phyloP scores from a whole-genome alignment of 35 echinoderm and acorn worm species.

The Stichopus chloronotus region DNA sequence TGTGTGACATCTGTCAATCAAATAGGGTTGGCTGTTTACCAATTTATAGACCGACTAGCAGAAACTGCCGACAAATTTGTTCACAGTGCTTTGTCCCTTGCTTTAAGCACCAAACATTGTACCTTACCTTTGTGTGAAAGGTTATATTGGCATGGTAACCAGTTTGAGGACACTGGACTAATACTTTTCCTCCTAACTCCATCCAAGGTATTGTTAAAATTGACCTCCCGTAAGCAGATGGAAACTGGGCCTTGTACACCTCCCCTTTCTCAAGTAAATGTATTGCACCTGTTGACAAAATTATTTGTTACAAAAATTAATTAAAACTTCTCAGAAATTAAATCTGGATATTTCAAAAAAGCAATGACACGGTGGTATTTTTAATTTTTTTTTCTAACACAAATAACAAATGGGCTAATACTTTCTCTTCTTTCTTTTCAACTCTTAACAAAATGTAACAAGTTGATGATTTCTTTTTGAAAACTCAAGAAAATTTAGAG shows the following conservation, averaged over 20 bases:
- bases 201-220: slow-evolving; percentile 98
- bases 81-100: not conserved
- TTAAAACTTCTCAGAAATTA: not conserved
- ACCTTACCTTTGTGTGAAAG: slow-evolving; percentile 74
- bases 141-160: slow-evolving; percentile 79
- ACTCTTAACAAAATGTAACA: too few species aligned
- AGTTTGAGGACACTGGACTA: slow-evolving; percentile 81
- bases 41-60: too few species aligned
- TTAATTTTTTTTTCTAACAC: not conserved
- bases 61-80: too few species aligned
- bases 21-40: too few species aligned
- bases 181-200: slow-evolving; percentile 90
- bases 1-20: too few species aligned
- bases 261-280: slow-evolving; percentile 80
- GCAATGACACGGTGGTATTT: not conserved
- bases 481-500: too few species aligned
- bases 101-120: not conserved
- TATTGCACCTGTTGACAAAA: slow-evolving; percentile 70
- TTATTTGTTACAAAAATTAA: not conserved
- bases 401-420: not conserved
- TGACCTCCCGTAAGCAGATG: slow-evolving; percentile 88
- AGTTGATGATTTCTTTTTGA: too few species aligned
- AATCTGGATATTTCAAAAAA: too few species aligned
- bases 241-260: slow-evolving; percentile 86
- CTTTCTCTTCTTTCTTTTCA: too few species aligned